phyloP scores from a whole-genome alignment of 1,140 invertebrate species.

The Drosophila bocqueti region DNA sequence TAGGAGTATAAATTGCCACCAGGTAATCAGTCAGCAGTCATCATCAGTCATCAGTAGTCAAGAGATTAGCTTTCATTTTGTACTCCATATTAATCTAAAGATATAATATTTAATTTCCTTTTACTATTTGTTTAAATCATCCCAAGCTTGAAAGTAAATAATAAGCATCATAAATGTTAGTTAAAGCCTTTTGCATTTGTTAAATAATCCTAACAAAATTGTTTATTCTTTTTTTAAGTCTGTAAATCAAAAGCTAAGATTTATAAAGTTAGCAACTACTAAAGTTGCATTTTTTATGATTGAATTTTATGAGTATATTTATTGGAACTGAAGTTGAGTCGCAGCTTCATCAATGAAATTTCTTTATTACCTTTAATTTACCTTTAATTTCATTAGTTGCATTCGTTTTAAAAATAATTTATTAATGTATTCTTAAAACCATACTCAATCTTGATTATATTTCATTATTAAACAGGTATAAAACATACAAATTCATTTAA shows the following conservation, averaged over 20 bases:
- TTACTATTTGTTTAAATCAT: not conserved
- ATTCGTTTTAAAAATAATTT: too few species aligned
- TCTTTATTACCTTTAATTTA: not conserved
- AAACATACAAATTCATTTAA: not conserved
- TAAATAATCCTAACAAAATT: not conserved
- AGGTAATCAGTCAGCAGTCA: not conserved
- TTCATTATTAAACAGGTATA: not conserved
- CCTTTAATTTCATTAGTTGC: not conserved
- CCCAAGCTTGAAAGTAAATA: not conserved
- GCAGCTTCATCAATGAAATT: not conserved
- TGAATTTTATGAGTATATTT: not conserved
- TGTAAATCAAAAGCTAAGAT: too few species aligned
- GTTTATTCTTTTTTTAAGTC: too few species aligned
- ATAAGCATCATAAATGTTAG: not conserved
- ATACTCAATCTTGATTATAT: not conserved
- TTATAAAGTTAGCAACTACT: too few species aligned
- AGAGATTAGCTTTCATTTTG: too few species aligned
- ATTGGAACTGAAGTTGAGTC: not conserved
- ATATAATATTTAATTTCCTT: not conserved
- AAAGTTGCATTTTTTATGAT: not conserved
- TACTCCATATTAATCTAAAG: rapidly evolving
- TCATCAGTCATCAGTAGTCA: not conserved
- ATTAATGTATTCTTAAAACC: not conserved
- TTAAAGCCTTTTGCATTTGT: not conserved
- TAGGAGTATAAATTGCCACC: not conserved